Evolutionary conservation across 2,113 vertebrate species (phyloP), one percentile per base, ranked within the genome.

Genomic region (Numenius arquata): DNA sequence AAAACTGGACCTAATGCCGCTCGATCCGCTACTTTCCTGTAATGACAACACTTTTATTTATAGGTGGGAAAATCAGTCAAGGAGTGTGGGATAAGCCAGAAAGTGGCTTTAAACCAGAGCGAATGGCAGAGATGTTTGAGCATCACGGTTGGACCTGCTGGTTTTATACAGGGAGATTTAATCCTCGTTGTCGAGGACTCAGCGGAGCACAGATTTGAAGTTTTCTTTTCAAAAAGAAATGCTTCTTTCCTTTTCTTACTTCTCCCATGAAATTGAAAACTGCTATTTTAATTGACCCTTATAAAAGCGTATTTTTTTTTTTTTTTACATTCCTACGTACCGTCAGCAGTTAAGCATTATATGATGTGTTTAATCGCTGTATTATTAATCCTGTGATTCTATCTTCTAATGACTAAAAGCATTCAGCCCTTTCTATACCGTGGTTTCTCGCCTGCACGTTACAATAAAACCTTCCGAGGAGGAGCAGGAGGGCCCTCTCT

Each of bases 71-170:
- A 78, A 62, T 41, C 61, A 2, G 5, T 23, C 23, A 67, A 77
- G 41, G 48, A 63, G 36, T 0, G 7, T 10, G 45, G 59, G 59
- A 36, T 71, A 9, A 85, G 16, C 20, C 0, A 0, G 7, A 68
- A 16, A 50, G 61, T 0, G 15, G 45, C 56, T 87, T 36, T 18
- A 50, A 55, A 36, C n/a, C 56, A 23, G 45, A 65, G 34, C 38
- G 14, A 61, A 78, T 6, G 11, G 52, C 56, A 58, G 71, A 26
- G 43, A 40, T 15, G 38, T 45, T 58, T 0, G 17, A 47, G 80
- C 21, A 4, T 4, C 1, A 0, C 0, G 8, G 6, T 19, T 38
- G 26, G 26, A 38, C 38, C 4, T 2, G 32, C 27, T 58, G 32
- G 27, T 48, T 92, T 81, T n/a, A 9, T 45, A 21, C 23, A 7